Conservation (phyloP, 2,888 invertebrate genomes). For the Oligia strigilis region DNA sequence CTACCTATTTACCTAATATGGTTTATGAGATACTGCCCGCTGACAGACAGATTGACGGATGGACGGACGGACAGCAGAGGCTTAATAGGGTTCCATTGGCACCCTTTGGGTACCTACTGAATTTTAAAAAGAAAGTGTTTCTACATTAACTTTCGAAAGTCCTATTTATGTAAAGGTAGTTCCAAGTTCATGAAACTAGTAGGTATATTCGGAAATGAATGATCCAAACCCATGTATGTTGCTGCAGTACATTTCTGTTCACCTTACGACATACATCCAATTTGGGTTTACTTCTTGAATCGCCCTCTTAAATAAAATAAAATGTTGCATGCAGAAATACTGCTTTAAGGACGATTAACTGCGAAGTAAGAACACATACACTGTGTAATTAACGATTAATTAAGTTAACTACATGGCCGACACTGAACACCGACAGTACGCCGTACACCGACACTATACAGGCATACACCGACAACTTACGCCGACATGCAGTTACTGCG, state of each 20-base stretch:
- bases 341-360: slow-evolving; percentile 6
- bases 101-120: too few species aligned
- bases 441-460: slow-evolving; percentile 34
- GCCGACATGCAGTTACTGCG: slow-evolving; percentile 41
- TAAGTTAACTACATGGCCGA: slow-evolving; percentile 49
- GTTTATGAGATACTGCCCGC: background rate
- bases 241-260: background rate
- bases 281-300: background rate
- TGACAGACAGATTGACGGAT: background rate
- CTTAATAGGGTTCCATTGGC: background rate
- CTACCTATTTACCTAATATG: too few species aligned
- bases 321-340: background rate
- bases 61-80: background rate
- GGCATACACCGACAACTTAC: slow-evolving; percentile 45
- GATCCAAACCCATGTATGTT: background rate
- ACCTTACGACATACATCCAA: background rate
- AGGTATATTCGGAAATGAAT: background rate
- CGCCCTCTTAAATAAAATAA: slow-evolving; percentile 7
- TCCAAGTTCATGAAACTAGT: background rate
- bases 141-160: background rate
- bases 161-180: background rate
- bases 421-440: slow-evolving; percentile 49
- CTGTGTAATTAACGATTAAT: slow-evolving; percentile 54
- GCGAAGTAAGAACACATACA: slow-evolving; percentile 22
- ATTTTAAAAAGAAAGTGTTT: background rate